A percentile compares a stretch with the other conserved stretches of the same genome.
These are phyloP conservation scores for Cebus imitator DNA, from an alignment of 2,113 vertebrate genomes.

Conservation along the genomic window DNA sequence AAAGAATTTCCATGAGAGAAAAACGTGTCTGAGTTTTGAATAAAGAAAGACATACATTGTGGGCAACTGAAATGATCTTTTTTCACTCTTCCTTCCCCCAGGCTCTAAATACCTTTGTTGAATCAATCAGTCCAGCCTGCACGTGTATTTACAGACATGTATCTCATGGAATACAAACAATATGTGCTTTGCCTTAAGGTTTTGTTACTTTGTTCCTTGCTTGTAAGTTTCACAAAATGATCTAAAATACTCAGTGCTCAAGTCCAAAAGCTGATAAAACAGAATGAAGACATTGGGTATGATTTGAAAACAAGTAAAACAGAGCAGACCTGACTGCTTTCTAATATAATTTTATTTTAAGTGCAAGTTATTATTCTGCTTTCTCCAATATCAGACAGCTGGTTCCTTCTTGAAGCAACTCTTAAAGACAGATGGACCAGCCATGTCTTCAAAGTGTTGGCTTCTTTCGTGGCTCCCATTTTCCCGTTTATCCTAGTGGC, in stretches of 20 bases:
- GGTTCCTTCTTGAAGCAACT: conserved; percentile 33
- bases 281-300: not conserved
- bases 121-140: not conserved
- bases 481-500: not conserved
- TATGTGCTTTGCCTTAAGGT: not conserved
- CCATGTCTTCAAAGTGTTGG: not conserved
- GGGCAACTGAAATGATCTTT: not conserved
- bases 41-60: not conserved
- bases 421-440: conserved; percentile 34
- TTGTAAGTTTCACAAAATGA: not conserved
- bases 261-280: not conserved
- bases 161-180: not conserved
- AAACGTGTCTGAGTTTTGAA: not conserved
- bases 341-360: conserved; percentile 9
- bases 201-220: not conserved
- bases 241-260: not conserved
- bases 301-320: not conserved
- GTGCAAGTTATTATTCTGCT: not conserved
- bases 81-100: not conserved
- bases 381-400: conserved; percentile 42
- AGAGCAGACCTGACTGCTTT: not conserved
- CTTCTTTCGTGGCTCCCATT: not conserved
- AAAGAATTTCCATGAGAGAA: not conserved
- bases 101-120: accelerated
- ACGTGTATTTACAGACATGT: not conserved